phyloP scores from a whole-genome alignment of 2,888 invertebrate genomes.

The Trissolcus brochymenae region DNA sequence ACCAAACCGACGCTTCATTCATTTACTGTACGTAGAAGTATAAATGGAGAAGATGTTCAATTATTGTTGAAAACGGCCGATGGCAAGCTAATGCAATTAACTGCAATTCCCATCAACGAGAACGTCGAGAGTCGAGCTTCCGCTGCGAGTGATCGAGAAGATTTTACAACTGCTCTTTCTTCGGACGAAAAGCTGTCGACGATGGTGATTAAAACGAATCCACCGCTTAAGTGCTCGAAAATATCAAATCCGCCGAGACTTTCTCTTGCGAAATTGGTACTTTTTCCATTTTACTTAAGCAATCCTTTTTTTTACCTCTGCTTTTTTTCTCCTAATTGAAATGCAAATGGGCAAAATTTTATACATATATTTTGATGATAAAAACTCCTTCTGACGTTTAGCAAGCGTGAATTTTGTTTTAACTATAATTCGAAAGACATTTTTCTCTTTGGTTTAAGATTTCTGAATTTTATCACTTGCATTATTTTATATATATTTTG shows the following conservation, averaged over 20 bases:
- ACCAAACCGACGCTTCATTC: conserved; percentile 41
- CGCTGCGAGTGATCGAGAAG: conserved; percentile 23
- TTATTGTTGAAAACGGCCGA: conserved; percentile 78
- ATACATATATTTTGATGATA: not conserved
- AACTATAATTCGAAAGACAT: not conserved
- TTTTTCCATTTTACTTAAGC: conserved; percentile 13
- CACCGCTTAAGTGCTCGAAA: conserved; percentile 58
- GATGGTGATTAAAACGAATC: conserved; percentile 64
- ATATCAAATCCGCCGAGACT: conserved; percentile 47
- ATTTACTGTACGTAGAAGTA: conserved; percentile 63
- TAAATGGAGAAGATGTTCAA: conserved; percentile 75
- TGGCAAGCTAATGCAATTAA: conserved; percentile 78
- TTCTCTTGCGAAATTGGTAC: conserved; percentile 74
- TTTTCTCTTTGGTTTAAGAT: not conserved
- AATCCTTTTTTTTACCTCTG: conserved; percentile 4
- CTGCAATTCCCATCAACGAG: conserved; percentile 70
- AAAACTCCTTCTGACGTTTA: too few species aligned
- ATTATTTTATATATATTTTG: too few species aligned
- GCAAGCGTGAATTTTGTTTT: not conserved
- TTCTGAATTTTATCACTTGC: too few species aligned
- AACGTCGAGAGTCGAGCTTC: conserved; percentile 45
- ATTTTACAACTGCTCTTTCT: conserved; percentile 42
- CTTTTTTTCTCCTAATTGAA: conserved; percentile 11
- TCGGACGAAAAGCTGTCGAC: conserved; percentile 60
- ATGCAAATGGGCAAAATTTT: conserved; percentile 3